phyloP scores from a whole-genome alignment of 2,797 vertebrate species.

The Pseudochirops corinnae region DNA sequence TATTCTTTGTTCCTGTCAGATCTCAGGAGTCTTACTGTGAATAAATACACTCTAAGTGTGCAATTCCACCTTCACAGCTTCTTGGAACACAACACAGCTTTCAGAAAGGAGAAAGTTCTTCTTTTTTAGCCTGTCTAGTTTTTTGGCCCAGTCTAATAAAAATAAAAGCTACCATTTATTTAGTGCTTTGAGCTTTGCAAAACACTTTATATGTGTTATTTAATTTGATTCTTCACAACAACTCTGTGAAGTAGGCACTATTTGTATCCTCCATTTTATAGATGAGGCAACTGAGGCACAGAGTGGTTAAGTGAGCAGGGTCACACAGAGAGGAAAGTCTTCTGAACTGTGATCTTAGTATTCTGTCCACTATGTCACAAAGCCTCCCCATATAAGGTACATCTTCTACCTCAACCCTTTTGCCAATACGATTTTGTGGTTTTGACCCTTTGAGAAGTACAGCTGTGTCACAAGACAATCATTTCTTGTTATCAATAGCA shows the following conservation, averaged over 20 bases:
- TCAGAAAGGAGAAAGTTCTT: neutral
- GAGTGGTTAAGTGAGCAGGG: neutral
- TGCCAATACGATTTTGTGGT: neutral
- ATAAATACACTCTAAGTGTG: slow-evolving; percentile 4
- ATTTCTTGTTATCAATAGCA: slow-evolving; percentile 9
- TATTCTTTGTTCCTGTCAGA: slow-evolving; percentile 2
- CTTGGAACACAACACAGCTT: neutral
- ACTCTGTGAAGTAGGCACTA: neutral
- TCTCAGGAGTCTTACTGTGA: neutral
- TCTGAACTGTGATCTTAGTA: neutral
- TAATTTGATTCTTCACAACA: neutral
- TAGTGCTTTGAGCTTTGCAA: neutral
- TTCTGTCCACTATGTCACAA: neutral
- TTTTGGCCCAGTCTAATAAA: neutral
- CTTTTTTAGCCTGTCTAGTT: neutral
- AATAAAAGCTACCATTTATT: neutral
- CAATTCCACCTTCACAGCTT: neutral
- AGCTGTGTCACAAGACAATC: neutral
- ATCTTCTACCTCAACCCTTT: neutral
- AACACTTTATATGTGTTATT: neutral
- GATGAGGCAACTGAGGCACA: neutral
- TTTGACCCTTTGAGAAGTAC: slow-evolving; percentile 1
- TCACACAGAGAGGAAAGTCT: neutral
- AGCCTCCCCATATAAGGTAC: neutral
- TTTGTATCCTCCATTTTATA: neutral